These are phyloP conservation scores for Parotocinclus haroldoi DNA, from an alignment of 2,797 vertebrate genomes.

Conservation along the genomic window DNA sequence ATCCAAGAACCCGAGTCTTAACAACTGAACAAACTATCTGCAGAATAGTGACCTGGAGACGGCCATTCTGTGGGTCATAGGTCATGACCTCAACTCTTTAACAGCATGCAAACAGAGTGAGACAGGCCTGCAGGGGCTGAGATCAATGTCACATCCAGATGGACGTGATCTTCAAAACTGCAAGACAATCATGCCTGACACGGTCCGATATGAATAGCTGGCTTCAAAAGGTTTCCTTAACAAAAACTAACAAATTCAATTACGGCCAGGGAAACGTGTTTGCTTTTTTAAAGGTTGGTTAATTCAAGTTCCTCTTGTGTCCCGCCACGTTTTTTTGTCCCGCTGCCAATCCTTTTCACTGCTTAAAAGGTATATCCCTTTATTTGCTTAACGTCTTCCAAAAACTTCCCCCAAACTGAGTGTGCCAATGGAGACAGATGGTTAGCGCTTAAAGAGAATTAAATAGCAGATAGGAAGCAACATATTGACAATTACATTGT, in stretches of 20 bases:
- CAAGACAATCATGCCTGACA: background rate
- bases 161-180: background rate
- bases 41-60: constrained; percentile 28
- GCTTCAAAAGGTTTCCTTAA: constrained; percentile 15
- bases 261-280: background rate
- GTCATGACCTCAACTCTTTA: constrained; percentile 18
- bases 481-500: constrained; percentile 38
- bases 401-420: constrained; percentile 49
- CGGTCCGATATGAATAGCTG: background rate
- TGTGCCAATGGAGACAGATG: constrained; percentile 53
- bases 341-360: constrained; percentile 28
- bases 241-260: constrained; percentile 2
- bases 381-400: constrained; percentile 44
- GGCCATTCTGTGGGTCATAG: constrained; percentile 28
- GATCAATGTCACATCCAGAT: constrained; percentile 6
- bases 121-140: constrained; percentile 4
- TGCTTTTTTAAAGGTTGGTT: too few relatives aligned
- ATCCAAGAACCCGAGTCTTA: too few relatives aligned
- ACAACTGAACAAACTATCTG: background rate
- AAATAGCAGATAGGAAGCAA: constrained; percentile 35
- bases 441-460: constrained; percentile 42
- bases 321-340: constrained; percentile 1
- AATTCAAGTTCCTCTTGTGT: background rate
- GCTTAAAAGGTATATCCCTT: constrained; percentile 39
- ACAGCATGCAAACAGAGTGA: constrained; percentile 28